Evolutionary conservation across 2,888 invertebrate genomes (phyloP).

Genomic region (Tenthredo notha): DNA sequence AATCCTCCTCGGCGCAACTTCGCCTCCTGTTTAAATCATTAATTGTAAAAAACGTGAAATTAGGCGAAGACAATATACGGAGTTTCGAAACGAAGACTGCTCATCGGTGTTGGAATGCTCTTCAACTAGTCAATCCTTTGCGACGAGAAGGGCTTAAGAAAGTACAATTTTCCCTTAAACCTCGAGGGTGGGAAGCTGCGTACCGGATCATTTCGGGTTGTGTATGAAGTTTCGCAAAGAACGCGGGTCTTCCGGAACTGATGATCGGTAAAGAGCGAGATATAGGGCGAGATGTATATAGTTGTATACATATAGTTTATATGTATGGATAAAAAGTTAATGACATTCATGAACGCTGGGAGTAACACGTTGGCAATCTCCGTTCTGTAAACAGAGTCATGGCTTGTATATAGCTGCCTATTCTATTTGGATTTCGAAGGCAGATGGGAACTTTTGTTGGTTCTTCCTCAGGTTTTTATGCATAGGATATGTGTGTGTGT

Average conservation of each 20-base stretch:
- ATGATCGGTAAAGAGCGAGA: neutral
- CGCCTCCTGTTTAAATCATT: slow-evolving; percentile 70
- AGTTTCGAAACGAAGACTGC: neutral
- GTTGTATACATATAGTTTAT: neutral
- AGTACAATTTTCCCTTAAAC: neutral
- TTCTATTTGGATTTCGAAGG: slow-evolving; percentile 45
- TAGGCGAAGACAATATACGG: neutral
- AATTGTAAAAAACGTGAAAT: neutral
- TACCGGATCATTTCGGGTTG: neutral
- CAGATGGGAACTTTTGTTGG: slow-evolving; percentile 50
- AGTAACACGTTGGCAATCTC: slow-evolving; percentile 40
- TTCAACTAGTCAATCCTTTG: neutral
- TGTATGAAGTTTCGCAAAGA: neutral
- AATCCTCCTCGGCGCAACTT: slow-evolving; percentile 72
- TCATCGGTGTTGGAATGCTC: neutral
- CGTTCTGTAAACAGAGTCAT: slow-evolving; percentile 37
- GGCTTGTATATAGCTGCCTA: slow-evolving; percentile 1
- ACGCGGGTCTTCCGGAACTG: neutral
- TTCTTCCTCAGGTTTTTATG: slow-evolving; percentile 13
- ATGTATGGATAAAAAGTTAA: slow-evolving; percentile 42
- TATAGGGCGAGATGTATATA: neutral
- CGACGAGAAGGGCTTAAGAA: neutral
- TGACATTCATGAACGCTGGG: slow-evolving; percentile 49
- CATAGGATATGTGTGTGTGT: neutral
- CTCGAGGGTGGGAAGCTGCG: neutral